These are phyloP conservation scores for Cataglyphis cursor DNA, from an alignment of 2,888 invertebrate species.

Conservation along the genomic window DNA sequence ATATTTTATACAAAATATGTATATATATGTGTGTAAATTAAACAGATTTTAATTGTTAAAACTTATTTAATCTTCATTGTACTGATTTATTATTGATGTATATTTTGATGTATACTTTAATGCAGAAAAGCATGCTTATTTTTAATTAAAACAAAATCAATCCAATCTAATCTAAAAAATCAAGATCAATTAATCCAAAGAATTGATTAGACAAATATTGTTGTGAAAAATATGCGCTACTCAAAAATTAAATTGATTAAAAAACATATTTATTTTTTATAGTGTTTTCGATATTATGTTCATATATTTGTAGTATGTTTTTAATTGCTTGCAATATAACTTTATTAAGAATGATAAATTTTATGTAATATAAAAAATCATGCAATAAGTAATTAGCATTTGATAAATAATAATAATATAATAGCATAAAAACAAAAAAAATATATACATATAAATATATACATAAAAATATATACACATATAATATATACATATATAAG, in stretches of 20 bases:
- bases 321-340: not conserved
- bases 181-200: not conserved
- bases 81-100: slow-evolving; percentile 8
- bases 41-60: not conserved
- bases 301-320: not conserved
- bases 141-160: not conserved
- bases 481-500: no score
- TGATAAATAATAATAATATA: not conserved
- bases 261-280: not conserved
- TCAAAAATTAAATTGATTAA: not conserved
- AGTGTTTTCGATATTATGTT: not conserved
- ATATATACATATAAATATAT: no score
- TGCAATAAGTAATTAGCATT: not conserved
- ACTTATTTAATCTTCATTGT: slow-evolving; percentile 34
- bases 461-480: no score
- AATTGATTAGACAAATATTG: not conserved
- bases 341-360: slow-evolving; percentile 2
- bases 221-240: not conserved
- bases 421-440: not conserved
- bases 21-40: not conserved
- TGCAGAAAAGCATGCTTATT: not conserved
- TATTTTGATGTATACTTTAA: slow-evolving; percentile 8
- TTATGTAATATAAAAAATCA: not conserved
- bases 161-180: slow-evolving; percentile 30
- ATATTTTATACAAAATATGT: not conserved